Evolutionary conservation across 35 echinoderm and acorn worm species (phyloP), one percentile per base, ranked within the genome.

Genomic region (Chiridota heheva): DNA sequence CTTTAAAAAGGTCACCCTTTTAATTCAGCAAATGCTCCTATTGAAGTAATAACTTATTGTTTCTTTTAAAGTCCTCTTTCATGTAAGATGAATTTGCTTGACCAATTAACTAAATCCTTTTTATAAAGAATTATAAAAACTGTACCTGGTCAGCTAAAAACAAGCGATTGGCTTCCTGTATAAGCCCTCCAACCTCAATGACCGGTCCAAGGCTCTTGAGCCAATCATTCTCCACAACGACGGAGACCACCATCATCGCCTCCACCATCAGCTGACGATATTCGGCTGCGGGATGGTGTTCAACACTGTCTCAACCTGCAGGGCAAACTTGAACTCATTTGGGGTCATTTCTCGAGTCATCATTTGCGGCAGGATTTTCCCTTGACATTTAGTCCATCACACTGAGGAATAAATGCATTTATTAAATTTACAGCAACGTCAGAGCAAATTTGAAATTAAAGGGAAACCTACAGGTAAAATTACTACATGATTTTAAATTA

Each of bases 221-320:
- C 89, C 89, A 98, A 7, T 89, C 89, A 69, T 98, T 91, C 81
- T 98, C 93, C 3, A 98, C 79, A 24, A 92, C 68, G 40, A 88
- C 36, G 1, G 95, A 87, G 25, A 98, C 39, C 36, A 98, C 95
- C 95, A 98, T 92, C 42, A 96, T 62, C 8, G 78, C 84, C 48
- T 96, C 93, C 42, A 96, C 93, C 93, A 96, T 87, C 44, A 96
- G 79, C 84, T 96, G 93, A 7, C 93, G 87, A 33, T 87, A 87
- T 60, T 96, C 88, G 86, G 93, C 63, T 96, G 81, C 29, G 87
- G 87, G 32, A 96, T 90, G 13, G 74, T 72, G 63, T 96, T 96
- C 5, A 96, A 80, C 2, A 86, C 93, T 35, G 89, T 81, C 58
- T 96, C 93, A 4, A 96, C 93, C 29, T 69, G 48, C 4, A 96